Percentiles rank a stretch among this genome's conserved stretches.
Evolutionary conservation across 1,140 invertebrate genomes (phyloP).

Genomic region (Cyclina sinensis): DNA sequence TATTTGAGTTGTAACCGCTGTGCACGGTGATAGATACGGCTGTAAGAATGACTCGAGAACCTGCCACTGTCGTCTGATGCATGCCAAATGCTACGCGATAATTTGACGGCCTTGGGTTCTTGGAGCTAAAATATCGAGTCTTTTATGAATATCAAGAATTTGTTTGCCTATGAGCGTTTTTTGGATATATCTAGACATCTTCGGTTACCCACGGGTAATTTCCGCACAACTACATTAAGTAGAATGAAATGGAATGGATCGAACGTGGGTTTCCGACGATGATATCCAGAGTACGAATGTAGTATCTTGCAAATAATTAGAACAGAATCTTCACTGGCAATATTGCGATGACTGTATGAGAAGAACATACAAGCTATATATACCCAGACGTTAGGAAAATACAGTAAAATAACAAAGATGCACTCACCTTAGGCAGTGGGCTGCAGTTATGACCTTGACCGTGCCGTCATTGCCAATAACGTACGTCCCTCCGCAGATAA

Average conservation of each 20-base stretch:
- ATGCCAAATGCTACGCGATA: slow-evolving; percentile 38
- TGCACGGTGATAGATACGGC: not conserved
- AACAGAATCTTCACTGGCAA: too few species aligned
- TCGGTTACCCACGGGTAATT: too few species aligned
- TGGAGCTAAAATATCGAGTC: not conserved
- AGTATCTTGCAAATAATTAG: too few species aligned
- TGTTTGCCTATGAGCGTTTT: not conserved
- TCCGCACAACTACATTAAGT: too few species aligned
- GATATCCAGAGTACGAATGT: too few species aligned
- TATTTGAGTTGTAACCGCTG: not conserved
- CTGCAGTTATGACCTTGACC: slow-evolving; percentile 41
- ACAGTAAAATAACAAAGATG: not conserved
- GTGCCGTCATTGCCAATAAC: not conserved
- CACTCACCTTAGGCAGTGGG: slow-evolving; percentile 1
- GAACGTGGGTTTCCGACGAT: too few species aligned
- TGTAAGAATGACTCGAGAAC: not conserved
- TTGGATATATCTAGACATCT: not conserved
- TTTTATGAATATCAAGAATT: not conserved
- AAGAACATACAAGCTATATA: not conserved
- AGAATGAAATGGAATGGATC: too few species aligned
- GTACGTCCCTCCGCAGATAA: slow-evolving; percentile 32
- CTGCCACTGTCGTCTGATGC: not conserved
- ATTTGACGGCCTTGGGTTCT: not conserved
- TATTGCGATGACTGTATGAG: not conserved
- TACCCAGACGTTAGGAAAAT: not conserved